These are phyloP conservation scores for Sebastes oblongus DNA, from an alignment of 2,797 vertebrate species.

Conservation along the genomic window DNA sequence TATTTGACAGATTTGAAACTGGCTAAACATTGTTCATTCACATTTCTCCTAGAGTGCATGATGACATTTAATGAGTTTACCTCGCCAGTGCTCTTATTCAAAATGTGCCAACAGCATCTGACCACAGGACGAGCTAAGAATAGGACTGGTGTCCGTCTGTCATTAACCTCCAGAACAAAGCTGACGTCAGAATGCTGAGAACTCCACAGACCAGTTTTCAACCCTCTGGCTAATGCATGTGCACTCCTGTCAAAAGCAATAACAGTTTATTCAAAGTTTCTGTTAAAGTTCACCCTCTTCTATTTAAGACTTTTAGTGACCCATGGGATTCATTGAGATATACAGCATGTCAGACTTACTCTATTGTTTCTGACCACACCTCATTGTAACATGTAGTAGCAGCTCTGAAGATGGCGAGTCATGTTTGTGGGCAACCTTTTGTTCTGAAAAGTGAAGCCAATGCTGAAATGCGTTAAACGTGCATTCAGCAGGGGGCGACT, in stretches of 20 bases:
- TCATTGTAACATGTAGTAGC: not conserved
- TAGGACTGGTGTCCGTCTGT: constrained; percentile 46
- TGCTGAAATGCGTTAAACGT: too few relatives aligned
- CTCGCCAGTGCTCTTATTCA: constrained; percentile 1
- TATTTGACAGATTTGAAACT: not conserved
- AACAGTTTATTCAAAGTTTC: not conserved
- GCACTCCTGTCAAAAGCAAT: not conserved
- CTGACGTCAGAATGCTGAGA: constrained; percentile 36
- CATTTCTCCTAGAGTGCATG: not conserved
- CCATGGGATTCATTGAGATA: not conserved
- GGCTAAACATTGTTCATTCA: not conserved
- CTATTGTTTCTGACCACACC: not conserved
- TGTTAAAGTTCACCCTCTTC: not conserved
- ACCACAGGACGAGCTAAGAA: constrained; percentile 55
- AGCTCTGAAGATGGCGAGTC: not conserved
- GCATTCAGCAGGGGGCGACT: too few relatives aligned
- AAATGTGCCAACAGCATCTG: constrained; percentile 30
- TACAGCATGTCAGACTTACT: not conserved
- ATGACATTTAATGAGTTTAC: constrained; percentile 29
- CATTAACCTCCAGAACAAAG: constrained; percentile 48
- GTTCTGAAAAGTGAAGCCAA: too few relatives aligned
- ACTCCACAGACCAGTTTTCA: constrained; percentile 3
- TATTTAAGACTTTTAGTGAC: not conserved
- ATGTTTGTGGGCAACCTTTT: not conserved
- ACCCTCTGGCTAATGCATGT: constrained; percentile 9